Evolutionary conservation across 2,113 vertebrate species (phyloP), one percentile per base, ranked within the genome.

Genomic region (Pleuronectes platessa): DNA sequence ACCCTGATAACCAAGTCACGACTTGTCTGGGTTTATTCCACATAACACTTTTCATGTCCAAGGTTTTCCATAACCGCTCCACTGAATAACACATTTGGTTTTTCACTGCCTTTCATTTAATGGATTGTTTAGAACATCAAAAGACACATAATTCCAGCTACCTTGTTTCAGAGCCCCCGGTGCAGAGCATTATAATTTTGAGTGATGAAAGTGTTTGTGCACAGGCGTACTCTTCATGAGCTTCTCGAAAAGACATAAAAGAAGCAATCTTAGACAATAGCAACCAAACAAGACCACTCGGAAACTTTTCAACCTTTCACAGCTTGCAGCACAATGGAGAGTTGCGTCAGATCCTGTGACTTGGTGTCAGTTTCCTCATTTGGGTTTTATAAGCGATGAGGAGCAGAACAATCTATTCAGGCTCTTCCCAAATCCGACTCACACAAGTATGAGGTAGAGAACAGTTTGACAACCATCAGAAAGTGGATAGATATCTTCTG

Each of bases 51-150:
- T 87, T 76, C 75, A 82, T 78, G 79, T 88, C 76, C 73, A 81
- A 85, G 81, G 77, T 85, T 89, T 90, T 79, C 72, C 62, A 40
- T 61, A 88, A 87, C 71, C 13, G 64, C 79, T 74, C 59, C 49
- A 24, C 4, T 69, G 73, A 81, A 87, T 72, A 82, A 62, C 66
- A 61, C 51, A 2, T 81, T 83, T 76, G 49, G 13, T 75, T 0
- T 73, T 79, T 56, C 73, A 51, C 79, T 76, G 75, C 71, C 80
- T 91, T 90, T 89, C 59, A 85, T 88, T 86, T 77, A 89, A 74
- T 81, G 85, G 79, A 74, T 90, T 84, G 76, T 90, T 90, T 83
- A 81, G 67, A 89, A 90, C 85, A 88, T 92, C 88, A 92, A 91
- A 92, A 87, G 86, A 58, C 62, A 26, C 78, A 91, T 92, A 88